Evolutionary conservation across 2,888 invertebrate species (phyloP), one percentile per base, ranked within the genome.

Genomic region (Caenorhabditis sinica): DNA sequence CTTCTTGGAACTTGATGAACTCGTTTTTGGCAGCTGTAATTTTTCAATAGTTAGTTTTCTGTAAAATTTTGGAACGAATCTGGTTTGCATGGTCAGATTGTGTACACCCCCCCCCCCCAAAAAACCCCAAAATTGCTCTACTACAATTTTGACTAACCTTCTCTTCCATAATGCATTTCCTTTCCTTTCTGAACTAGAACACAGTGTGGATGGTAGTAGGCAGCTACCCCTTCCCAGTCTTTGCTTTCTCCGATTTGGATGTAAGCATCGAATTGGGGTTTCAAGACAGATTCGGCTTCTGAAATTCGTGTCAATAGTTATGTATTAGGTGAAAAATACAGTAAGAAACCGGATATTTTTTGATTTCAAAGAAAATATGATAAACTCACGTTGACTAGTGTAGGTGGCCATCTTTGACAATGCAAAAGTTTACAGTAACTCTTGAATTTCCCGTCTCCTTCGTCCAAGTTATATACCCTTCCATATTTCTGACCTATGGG

Each of bases 161-260:
- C 30, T 56, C 43, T 63, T 20, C 73, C 73, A 15, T 20, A 73
- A n/a, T 40, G 49, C 28, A 13, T 17, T n/a, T 53, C 63, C n/a
- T 63, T 63, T 15, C 51, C 51, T 20, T 63, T 63, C 11, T 74
- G 51, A 30, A 74, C 53, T 0, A 74, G 8, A 9, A 74, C 76
- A 5, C 72, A 65, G 20, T 83, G 66, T 28, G 71, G 71, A 60
- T 83, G 83, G 25, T 83, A 83, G 53, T 63, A 83, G 11, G 45
- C 60, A 23, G 63, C 53, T 1, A 74, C 65, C 4, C 25, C 25
- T 13, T 51, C 63, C 74, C 63, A 65, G 23, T 74, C 49, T 8
- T 23, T 15, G 2, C 30, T 30, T 17, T 63, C 53, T 4, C 63
- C 23, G 0, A 63, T 49, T 25, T 65, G 6, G 25, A 33, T 15